Conservation (phyloP, 2,797 vertebrate species). For the Myripristis murdjan region DNA sequence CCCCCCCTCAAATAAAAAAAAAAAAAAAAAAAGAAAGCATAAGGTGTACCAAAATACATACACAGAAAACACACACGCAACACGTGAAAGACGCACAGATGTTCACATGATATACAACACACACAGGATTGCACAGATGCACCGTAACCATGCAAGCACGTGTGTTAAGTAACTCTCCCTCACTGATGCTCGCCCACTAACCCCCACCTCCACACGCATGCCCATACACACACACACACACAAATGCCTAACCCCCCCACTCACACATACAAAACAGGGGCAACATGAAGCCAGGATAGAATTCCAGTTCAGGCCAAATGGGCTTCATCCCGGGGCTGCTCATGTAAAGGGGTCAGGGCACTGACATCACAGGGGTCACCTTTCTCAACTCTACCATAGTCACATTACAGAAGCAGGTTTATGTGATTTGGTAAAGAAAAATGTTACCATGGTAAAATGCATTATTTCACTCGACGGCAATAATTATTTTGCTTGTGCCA, state of each 20-base stretch:
- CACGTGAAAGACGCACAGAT: not conserved
- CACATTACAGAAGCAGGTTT: not conserved
- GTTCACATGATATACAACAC: not conserved
- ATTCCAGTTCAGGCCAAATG: not conserved
- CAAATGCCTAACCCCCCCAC: conserved; percentile 22
- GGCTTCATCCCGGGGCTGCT: conserved; percentile 5
- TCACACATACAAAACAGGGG: conserved; percentile 4
- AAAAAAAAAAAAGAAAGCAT: too few species aligned
- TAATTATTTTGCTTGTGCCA: not conserved
- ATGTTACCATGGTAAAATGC: too few species aligned
- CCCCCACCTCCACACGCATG: conserved; percentile 4
- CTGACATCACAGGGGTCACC: conserved; percentile 35
- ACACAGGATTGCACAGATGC: not conserved
- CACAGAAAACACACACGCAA: conserved; percentile 1
- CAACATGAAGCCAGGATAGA: conserved; percentile 4
- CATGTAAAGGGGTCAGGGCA: conserved; percentile 20
- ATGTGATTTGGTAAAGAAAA: too few species aligned
- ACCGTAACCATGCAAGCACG: conserved; percentile 3
- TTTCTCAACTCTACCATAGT: conserved; percentile 19
- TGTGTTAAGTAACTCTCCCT: conserved; percentile 17
- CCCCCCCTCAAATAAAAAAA: too few species aligned
- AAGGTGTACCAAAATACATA: conserved; percentile 22
- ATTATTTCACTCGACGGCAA: too few species aligned
- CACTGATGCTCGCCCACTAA: conserved; percentile 28
- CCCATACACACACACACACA: not conserved